Evolutionary conservation across 2,888 invertebrate genomes (phyloP).

Genomic region (Acrobasis consociella): DNA sequence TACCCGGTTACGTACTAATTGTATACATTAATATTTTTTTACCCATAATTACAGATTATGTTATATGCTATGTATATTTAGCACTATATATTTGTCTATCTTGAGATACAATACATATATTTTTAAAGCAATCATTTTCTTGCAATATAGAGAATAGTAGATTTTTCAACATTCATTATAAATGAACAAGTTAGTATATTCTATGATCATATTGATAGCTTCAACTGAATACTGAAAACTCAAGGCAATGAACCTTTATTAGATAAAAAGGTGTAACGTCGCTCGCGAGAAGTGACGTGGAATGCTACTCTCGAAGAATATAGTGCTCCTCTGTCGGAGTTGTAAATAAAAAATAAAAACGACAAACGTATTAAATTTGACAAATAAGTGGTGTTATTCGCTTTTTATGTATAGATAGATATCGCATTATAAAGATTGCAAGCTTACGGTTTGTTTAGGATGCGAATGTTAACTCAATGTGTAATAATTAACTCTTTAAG

Average conservation of each 20-base stretch:
- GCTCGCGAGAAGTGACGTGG: not conserved
- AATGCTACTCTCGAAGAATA: not conserved
- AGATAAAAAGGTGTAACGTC: not conserved
- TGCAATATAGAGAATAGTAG: not conserved
- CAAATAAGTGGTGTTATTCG: constrained; percentile 53
- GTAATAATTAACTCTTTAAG: constrained; percentile 31
- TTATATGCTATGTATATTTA: constrained; percentile 1
- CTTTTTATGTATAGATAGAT: constrained; percentile 69
- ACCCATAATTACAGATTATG: not conserved
- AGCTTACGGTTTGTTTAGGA: constrained; percentile 53
- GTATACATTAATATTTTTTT: constrained; percentile 2
- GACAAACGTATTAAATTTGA: constrained; percentile 34
- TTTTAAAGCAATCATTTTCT: not conserved
- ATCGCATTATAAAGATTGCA: constrained; percentile 55
- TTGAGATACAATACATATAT: constrained; percentile 6
- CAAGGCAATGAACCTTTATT: constrained; percentile 9
- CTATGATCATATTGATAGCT: not conserved
- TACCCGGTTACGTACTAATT: constrained; percentile 11
- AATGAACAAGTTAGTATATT: not conserved
- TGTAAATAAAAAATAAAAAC: constrained; percentile 27
- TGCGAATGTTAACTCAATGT: constrained; percentile 55
- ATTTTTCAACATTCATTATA: not conserved
- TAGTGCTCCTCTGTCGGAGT: not conserved
- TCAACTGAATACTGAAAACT: constrained; percentile 7
- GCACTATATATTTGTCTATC: constrained; percentile 2